Evolutionary conservation across 2,888 invertebrate genomes (phyloP).

Genomic region (Galeruca laticollis): DNA sequence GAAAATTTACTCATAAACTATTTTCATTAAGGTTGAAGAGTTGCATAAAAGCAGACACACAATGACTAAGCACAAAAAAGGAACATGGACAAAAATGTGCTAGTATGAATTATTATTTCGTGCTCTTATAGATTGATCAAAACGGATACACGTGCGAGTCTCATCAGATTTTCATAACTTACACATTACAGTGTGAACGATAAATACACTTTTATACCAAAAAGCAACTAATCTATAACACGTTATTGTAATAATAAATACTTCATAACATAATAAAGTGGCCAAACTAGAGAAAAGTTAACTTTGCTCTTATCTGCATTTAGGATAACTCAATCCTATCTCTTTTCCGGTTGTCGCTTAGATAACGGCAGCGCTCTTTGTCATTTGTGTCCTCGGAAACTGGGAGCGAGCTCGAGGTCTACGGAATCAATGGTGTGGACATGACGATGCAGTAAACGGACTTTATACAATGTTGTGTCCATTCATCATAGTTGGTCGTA

Average conservation of each 20-base stretch:
- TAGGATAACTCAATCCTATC: conserved; percentile 55
- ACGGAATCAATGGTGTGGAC: conserved; percentile 62
- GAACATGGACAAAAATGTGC: neutral
- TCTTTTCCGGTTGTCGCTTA: conserved; percentile 30
- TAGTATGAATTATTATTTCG: neutral
- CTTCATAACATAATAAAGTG: conserved; percentile 43
- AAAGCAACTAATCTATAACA: neutral
- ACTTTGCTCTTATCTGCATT: conserved; percentile 47
- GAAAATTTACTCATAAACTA: too few relatives aligned
- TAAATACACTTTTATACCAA: conserved; percentile 5
- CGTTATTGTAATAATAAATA: conserved; percentile 52
- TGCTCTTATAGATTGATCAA: neutral
- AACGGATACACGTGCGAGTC: neutral
- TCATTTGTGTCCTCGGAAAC: conserved; percentile 13
- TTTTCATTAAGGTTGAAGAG: neutral
- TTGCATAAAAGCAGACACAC: neutral
- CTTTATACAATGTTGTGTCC: conserved; percentile 47
- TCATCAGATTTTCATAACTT: neutral
- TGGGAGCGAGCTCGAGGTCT: conserved; percentile 20
- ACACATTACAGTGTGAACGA: neutral
- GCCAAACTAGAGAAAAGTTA: conserved; percentile 3
- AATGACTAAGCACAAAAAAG: neutral
- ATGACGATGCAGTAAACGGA: conserved; percentile 60
- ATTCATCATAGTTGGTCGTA: conserved; percentile 57
- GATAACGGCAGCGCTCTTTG: conserved; percentile 46